Evolutionary conservation across 1,140 invertebrate genomes (phyloP), one percentile per base, ranked within the genome.

Genomic region (Amphibalanus amphitrite): DNA sequence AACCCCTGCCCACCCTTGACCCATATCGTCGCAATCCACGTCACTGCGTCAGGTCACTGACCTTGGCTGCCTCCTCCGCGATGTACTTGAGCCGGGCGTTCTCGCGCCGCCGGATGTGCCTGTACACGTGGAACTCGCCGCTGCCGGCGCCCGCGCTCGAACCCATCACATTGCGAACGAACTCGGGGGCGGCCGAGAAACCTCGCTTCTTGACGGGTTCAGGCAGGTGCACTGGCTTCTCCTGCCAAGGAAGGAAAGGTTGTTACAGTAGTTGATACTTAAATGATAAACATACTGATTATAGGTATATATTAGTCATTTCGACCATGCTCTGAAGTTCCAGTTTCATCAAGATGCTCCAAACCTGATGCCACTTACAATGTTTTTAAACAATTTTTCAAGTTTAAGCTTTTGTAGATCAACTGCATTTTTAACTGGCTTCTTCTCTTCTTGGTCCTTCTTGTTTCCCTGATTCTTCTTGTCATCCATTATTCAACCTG

Each of bases 111-210:
- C 95, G 81, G 28, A 98, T 83, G 83, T 97, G 95, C 74, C 95
- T 85, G 76, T 98, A 98, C 0, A 98, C 95, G 83, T 98, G 95
- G 82, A 98, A 98, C 80, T 98, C 96, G 69, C 96, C 96, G 78
- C 93, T 97, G 28, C 96, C 96, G 70, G 95, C 96, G 65, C 95
- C 96, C 71, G 96, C 95, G 86, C 93, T 96, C 26, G 93, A 97
- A 23, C 91, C 93, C 93, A 96, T 96, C 25, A 96, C 92, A 87
- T 98, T 98, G 64, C 95, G 83, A 3, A 98, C 93, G 84, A 97
- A 97, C 79, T 97, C 94, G 8, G 94, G 92, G 67, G 90, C 87
- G 26, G 86, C 83, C 20, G 87, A 86, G 71, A 88, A 85, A 74
- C 86, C 87, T 78, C 88, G 89, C 67, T 89, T 86, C 81, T 88